phyloP scores from a whole-genome alignment of 1,140 invertebrate species.

The Homalodisca vitripennis region DNA sequence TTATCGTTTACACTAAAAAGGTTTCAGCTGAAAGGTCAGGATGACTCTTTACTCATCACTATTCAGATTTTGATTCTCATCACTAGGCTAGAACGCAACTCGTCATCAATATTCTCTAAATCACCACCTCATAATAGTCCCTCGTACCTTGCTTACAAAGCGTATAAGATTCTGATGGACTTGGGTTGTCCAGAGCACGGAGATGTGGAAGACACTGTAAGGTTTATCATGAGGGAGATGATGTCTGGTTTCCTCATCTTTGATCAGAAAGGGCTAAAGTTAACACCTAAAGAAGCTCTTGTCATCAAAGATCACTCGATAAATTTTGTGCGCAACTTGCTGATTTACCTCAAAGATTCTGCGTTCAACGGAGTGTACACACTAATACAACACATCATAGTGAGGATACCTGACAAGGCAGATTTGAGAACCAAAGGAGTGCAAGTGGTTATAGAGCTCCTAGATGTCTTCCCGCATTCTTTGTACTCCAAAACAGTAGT shows the following conservation, averaged over 20 bases:
- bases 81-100: constrained; percentile 51
- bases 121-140: constrained; percentile 39
- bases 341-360: constrained; percentile 47
- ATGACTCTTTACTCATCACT: constrained; percentile 51
- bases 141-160: constrained; percentile 50
- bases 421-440: constrained; percentile 58
- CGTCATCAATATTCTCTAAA: constrained; percentile 40
- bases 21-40: constrained; percentile 52
- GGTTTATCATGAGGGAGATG: constrained; percentile 52
- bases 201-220: constrained; percentile 48
- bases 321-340: constrained; percentile 53
- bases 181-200: constrained; percentile 54
- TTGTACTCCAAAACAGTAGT: constrained; percentile 49
- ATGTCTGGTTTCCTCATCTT: constrained; percentile 52
- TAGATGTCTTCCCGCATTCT: constrained; percentile 47
- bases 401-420: constrained; percentile 56
- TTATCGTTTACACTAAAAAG: constrained; percentile 50
- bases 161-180: constrained; percentile 50
- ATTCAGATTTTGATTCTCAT: constrained; percentile 53
- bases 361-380: constrained; percentile 48
- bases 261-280: constrained; percentile 46
- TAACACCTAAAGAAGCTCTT: constrained; percentile 46
- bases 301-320: constrained; percentile 53
- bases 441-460: constrained; percentile 51
- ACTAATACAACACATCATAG: constrained; percentile 59